Percentiles rank a stretch among this genome's conserved stretches.
Conservation (phyloP, 1,140 invertebrate genomes). For the Argopecten irradians region DNA sequence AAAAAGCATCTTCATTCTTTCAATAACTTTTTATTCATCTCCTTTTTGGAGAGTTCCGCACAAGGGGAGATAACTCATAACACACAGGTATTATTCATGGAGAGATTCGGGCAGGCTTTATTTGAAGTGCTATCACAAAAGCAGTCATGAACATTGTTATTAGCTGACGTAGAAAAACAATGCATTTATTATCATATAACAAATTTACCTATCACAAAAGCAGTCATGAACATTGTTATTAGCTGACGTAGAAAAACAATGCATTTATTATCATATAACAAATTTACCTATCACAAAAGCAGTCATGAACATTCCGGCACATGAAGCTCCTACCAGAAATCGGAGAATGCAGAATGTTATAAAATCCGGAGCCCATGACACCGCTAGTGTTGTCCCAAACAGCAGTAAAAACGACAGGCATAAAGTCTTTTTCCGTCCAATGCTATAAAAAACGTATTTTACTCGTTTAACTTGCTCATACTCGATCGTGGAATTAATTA, state of each 20-base stretch:
- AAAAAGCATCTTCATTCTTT: background rate
- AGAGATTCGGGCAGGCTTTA: too few relatives aligned
- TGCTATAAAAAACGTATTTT: conserved; percentile 31
- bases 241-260: background rate
- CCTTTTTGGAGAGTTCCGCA: too few relatives aligned
- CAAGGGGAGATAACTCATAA: background rate
- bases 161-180: background rate
- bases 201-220: conserved; percentile 36
- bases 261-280: too few relatives aligned
- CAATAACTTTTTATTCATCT: background rate
- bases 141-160: background rate
- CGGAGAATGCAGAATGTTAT: conserved; percentile 52
- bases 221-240: background rate
- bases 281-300: conserved; percentile 60
- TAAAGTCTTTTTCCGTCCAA: conserved; percentile 55
- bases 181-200: too few relatives aligned
- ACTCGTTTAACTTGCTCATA: background rate
- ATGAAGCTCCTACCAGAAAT: conserved; percentile 55
- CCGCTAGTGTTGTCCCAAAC: conserved; percentile 39
- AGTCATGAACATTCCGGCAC: conserved; percentile 56
- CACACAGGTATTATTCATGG: background rate
- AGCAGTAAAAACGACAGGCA: conserved; percentile 47
- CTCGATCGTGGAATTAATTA: background rate
- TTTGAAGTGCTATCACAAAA: too few relatives aligned
- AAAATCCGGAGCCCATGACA: conserved; percentile 48